Evolutionary conservation across 2,888 invertebrate genomes (phyloP).

Genomic region (Ochropleura plecta): DNA sequence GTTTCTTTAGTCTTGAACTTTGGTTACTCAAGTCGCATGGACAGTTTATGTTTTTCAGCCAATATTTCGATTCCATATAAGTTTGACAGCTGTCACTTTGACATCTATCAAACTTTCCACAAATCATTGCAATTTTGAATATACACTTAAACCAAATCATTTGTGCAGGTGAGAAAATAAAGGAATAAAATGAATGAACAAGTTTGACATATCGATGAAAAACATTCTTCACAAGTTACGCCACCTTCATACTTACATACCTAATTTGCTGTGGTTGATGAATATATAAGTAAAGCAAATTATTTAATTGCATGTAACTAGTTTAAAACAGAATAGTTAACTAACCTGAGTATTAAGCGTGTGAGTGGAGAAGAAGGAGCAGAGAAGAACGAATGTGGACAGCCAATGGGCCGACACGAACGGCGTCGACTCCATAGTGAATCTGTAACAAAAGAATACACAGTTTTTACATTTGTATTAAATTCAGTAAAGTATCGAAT

Average conservation of each 20-base stretch:
- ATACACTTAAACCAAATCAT: no score
- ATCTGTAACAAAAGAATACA: constrained; percentile 74
- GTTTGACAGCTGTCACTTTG: constrained; percentile 29
- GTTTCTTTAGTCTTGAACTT: constrained; percentile 5
- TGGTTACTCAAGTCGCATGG: neutral
- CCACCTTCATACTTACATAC: neutral
- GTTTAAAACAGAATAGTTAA: neutral
- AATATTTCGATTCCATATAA: neutral
- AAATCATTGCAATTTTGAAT: neutral
- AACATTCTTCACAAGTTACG: no score
- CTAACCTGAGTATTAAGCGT: constrained; percentile 86
- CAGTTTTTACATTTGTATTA: neutral
- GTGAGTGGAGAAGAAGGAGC: constrained; percentile 84
- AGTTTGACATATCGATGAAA: no score
- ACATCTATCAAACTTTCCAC: neutral
- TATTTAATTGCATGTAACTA: neutral
- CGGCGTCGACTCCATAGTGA: constrained; percentile 84
- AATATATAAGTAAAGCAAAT: neutral
- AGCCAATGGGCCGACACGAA: constrained; percentile 85
- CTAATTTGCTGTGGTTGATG: neutral
- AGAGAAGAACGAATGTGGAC: constrained; percentile 82
- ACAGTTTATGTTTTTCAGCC: neutral
- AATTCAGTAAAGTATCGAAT: no score
- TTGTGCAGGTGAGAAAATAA: no score
- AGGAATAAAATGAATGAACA: no score